Evolutionary conservation across 2,797 vertebrate species (phyloP), one percentile per base, ranked within the genome.

Genomic region (Manis javanica): DNA sequence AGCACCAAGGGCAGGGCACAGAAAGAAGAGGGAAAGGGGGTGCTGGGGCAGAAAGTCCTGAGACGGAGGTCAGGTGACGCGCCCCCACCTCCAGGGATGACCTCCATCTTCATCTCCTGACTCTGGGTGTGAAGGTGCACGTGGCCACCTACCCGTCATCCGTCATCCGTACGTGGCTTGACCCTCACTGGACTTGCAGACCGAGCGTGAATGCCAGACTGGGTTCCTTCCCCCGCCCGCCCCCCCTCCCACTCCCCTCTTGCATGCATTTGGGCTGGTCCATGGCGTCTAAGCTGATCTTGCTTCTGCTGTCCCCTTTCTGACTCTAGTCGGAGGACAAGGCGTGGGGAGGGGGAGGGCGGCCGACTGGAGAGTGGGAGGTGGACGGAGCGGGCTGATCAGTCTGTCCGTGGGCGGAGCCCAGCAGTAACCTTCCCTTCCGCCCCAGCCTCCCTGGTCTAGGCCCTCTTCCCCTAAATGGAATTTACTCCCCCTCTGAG

Each of bases 321-420:
- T 93, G 63, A 53, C 31, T 42, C 66, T 26, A 46, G 13, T 16
- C 19, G 57, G 63, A 82, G 57, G 55, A n/a, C 23, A 12, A 2
- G 16, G 10, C 16, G 3, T 42, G 23, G n/a, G 37, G 49, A n/a
- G 24, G 75, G 3, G 31, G 64, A 16, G 5, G 7, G 26, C 24
- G 18, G 63, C 24, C 34, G 51, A 63, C 46, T 46, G 89, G 26
- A 21, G 12, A 49, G 81, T 0, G 57, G 55, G 3, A 1, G 42
- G 57, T 34, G 46, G 10, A 24, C 49, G 19, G 24, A 9, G 46
- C 42, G n/a, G 4, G 53, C 11, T 34, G 18, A 19, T 1, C 3
- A 39, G 51, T 34, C 11, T 66, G 83, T 34, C 4, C 5, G 7
- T 1, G 0, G 1, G 46, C 5, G 13, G 39, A 53, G 1, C 18